These are phyloP conservation scores for Oreocharis arfaki DNA, from an alignment of 2,113 vertebrate species.

Conservation along the genomic window DNA sequence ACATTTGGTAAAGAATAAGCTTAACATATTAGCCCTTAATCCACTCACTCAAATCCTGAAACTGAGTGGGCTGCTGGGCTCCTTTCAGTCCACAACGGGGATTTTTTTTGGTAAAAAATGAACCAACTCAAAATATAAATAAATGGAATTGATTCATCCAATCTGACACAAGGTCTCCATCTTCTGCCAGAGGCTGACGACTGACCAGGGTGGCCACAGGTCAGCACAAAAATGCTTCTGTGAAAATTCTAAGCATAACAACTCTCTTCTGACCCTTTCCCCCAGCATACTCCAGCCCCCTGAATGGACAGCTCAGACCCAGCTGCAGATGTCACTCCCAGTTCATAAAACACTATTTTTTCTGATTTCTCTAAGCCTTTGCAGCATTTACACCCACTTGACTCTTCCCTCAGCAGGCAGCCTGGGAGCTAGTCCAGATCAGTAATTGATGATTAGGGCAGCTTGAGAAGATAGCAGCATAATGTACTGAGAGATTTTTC, in stretches of 20 bases:
- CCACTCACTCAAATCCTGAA: not conserved
- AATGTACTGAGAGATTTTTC: not conserved
- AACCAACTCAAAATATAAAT: not conserved
- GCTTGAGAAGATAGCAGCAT: not conserved
- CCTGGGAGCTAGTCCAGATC: not conserved
- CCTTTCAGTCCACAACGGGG: not conserved
- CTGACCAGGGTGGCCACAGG: not conserved
- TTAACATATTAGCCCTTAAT: not conserved
- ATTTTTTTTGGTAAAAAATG: not conserved
- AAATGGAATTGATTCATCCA: not conserved
- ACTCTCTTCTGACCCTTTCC: not conserved
- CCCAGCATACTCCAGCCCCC: fast-evolving
- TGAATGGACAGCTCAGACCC: not conserved
- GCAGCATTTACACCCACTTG: not conserved
- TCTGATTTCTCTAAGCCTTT: not conserved
- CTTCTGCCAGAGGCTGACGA: not conserved
- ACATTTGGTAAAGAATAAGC: not conserved
- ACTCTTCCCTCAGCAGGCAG: not conserved
- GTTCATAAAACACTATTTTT: not conserved
- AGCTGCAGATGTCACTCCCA: not conserved
- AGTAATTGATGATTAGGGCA: not conserved
- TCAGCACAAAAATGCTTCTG: not conserved
- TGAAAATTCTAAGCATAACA: not conserved
- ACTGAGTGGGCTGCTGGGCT: not conserved
- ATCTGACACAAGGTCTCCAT: not conserved